Conservation (phyloP, 2,797 vertebrate species). For the Valencia hispanica region DNA sequence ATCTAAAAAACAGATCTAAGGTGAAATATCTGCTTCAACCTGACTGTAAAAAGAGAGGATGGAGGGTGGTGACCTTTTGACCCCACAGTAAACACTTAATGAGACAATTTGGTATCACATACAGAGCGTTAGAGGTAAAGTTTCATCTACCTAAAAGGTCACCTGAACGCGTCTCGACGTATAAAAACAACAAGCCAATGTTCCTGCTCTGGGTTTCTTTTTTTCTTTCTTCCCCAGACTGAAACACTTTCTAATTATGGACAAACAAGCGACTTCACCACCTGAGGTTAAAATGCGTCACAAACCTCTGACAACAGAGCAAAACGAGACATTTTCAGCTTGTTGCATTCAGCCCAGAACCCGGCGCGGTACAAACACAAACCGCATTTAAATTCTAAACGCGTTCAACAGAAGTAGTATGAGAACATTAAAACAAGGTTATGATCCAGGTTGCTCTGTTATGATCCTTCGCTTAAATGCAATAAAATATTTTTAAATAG, state of each 20-base stretch:
- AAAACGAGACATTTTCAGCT: background rate
- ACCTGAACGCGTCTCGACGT: slow-evolving; percentile 40
- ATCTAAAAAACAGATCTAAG: background rate
- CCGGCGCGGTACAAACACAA: background rate
- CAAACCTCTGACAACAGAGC: background rate
- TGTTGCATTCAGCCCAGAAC: background rate
- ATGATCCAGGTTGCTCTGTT: background rate
- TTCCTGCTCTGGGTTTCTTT: slow-evolving; percentile 37
- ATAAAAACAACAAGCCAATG: slow-evolving; percentile 60
- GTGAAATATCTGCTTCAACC: background rate
- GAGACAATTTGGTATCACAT: slow-evolving; percentile 9
- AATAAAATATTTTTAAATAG: background rate
- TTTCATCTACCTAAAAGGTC: slow-evolving; percentile 65
- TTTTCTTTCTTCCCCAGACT: slow-evolving; percentile 6
- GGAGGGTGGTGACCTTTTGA: background rate
- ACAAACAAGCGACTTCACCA: slow-evolving; percentile 54
- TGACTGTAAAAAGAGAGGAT: background rate
- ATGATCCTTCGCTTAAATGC: background rate
- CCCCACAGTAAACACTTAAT: slow-evolving; percentile 7
- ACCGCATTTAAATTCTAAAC: background rate
- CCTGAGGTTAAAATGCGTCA: slow-evolving; percentile 48
- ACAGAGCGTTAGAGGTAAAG: background rate
- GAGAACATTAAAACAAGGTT: background rate
- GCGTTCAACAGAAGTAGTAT: background rate
- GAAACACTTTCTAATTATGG: slow-evolving; percentile 63